Percentiles rank a stretch among this genome's conserved stretches.
Conservation (phyloP, 2,113 vertebrate genomes). For the Cochlearius cochlearius region DNA sequence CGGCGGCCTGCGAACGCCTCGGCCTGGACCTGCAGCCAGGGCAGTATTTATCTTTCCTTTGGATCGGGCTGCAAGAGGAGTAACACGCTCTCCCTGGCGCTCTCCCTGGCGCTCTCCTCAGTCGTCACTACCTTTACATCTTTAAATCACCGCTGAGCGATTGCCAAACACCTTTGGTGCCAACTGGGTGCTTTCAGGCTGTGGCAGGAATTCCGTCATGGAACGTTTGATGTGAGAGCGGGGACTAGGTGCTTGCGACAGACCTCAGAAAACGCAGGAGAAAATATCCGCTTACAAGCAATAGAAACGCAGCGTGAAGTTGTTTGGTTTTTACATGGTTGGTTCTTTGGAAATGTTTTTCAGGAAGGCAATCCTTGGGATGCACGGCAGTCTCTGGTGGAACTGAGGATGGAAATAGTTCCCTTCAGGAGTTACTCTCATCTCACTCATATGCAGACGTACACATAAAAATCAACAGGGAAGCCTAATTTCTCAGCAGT, state of each 20-base stretch:
- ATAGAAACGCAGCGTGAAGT: neutral
- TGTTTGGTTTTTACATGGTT: neutral
- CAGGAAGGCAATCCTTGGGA: neutral
- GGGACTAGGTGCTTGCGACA: neutral
- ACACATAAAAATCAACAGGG: neutral
- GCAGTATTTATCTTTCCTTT: neutral
- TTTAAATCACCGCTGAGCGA: neutral
- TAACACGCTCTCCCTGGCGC: neutral
- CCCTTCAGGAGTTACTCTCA: neutral
- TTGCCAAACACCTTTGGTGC: neutral
- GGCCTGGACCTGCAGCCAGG: neutral
- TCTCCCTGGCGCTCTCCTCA: neutral
- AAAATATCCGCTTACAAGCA: neutral
- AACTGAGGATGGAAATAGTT: neutral
- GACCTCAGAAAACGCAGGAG: neutral
- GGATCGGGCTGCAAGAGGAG: neutral
- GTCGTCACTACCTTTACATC: neutral
- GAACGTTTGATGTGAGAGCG: neutral
- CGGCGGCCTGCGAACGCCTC: neutral
- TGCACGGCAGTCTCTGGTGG: neutral
- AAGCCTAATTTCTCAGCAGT: neutral
- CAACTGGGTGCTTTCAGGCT: neutral
- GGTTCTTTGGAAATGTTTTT: neutral
- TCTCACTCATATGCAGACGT: fast-evolving
- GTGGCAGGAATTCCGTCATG: neutral